Percentiles rank a stretch among this genome's conserved stretches.
Conservation (phyloP, 2,888 invertebrate genomes). For the Lasioglossum villosulum region DNA sequence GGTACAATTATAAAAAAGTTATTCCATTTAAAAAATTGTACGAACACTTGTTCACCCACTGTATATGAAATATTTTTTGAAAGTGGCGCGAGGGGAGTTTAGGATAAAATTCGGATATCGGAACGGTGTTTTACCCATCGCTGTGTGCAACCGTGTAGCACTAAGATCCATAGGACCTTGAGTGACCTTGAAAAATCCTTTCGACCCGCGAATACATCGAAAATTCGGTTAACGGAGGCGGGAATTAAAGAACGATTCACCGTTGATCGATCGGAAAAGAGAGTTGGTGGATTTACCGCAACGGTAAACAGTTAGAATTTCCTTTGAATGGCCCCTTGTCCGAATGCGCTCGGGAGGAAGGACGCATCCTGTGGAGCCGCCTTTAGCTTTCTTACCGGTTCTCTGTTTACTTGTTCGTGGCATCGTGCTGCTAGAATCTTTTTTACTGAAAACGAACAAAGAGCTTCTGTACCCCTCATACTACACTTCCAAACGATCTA, state of each 20-base stretch:
- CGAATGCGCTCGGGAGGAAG: conserved; percentile 80
- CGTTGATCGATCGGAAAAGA: conserved; percentile 50
- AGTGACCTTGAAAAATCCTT: neutral
- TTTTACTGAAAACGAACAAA: conserved; percentile 2
- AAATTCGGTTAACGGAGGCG: neutral
- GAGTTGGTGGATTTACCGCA: conserved; percentile 68
- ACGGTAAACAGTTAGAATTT: conserved; percentile 78
- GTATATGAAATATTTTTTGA: neutral
- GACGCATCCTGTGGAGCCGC: conserved; percentile 70
- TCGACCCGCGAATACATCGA: neutral
- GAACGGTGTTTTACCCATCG: neutral
- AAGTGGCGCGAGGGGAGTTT: neutral
- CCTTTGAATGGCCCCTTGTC: conserved; percentile 81
- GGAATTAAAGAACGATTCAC: conserved; percentile 33
- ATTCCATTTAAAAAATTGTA: too few relatives aligned
- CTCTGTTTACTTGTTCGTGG: conserved; percentile 42
- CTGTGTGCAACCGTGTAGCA: neutral
- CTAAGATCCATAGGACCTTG: neutral
- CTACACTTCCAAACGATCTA: neutral
- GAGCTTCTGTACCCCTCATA: neutral
- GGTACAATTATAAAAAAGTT: too few relatives aligned
- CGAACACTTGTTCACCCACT: too few relatives aligned
- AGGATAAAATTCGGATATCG: neutral
- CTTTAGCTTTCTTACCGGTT: conserved; percentile 57
- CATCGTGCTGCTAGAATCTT: neutral